A percentile compares a stretch with the other conserved stretches of the same genome.
phyloP scores from a whole-genome alignment of 2,113 vertebrate species.

The Tor tambroides region DNA sequence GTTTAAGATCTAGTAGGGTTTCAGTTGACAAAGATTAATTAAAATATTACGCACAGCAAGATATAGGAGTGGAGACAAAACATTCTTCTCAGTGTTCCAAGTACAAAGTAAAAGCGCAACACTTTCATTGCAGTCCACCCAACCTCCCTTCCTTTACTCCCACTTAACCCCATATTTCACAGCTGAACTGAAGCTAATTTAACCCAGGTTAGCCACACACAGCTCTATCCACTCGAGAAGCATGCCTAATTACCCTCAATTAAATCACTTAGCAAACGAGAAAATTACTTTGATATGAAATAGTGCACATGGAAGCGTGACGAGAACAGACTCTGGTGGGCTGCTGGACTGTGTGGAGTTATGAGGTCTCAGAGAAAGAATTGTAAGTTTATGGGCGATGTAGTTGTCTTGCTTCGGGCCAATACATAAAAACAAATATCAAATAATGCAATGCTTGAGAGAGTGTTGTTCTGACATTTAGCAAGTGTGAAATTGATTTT shows the following conservation, averaged over 20 bases:
- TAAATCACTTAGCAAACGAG: conserved; percentile 78
- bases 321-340: conserved; percentile 57
- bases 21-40: not conserved
- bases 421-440: not conserved
- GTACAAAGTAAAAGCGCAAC: not conserved
- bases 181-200: conserved; percentile 79
- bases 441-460: conserved; percentile 8
- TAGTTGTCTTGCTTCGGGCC: not conserved
- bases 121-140: not conserved
- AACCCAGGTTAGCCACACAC: conserved; percentile 70
- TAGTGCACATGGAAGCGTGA: conserved; percentile 70
- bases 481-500: conserved; percentile 34
- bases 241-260: conserved; percentile 84
- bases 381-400: not conserved
- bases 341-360: conserved; percentile 63
- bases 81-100: not conserved
- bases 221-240: conserved; percentile 68
- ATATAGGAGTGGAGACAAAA: not conserved
- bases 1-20: not conserved
- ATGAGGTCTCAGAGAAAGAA: conserved; percentile 2
- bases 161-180: conserved; percentile 82
- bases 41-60: not conserved
- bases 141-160: conserved; percentile 21
- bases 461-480: conserved; percentile 26
- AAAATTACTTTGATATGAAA: conserved; percentile 82